These are phyloP conservation scores for Sepiola atlantica DNA, from an alignment of 2,888 invertebrate species.

Conservation along the genomic window DNA sequence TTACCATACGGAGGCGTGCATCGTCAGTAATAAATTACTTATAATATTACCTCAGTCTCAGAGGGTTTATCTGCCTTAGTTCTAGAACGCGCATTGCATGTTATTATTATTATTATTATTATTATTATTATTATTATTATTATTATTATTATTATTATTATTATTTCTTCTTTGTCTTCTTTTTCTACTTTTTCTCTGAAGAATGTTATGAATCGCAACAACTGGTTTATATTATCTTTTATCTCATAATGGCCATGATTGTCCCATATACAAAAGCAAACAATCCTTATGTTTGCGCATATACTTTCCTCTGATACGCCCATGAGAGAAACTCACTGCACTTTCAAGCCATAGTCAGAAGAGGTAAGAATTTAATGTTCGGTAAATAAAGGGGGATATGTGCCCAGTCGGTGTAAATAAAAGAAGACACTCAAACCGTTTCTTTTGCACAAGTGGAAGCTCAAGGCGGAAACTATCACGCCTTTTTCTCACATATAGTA, in stretches of 20 bases:
- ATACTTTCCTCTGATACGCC: not conserved
- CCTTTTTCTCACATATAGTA: not conserved
- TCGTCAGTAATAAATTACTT: no score
- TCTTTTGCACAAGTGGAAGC: not conserved
- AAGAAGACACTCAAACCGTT: not conserved
- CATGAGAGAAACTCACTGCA: not conserved
- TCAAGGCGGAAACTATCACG: not conserved
- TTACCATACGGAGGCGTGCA: no score
- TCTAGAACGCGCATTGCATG: no score
- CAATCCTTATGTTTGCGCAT: not conserved
- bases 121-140: not conserved
- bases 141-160: not conserved
- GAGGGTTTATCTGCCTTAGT: no score
- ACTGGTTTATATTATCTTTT: not conserved
- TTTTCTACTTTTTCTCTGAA: not conserved
- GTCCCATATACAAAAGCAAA: constrained; percentile 21
- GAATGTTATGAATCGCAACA: not conserved
- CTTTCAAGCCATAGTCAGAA: not conserved
- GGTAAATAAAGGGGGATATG: not conserved
- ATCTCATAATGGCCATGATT: no score
- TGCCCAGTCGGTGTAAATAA: not conserved
- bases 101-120: no score
- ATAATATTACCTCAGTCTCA: no score
- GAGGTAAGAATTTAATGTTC: not conserved
- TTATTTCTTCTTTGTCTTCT: not conserved